Evolutionary conservation across 53 echinoderm and acorn worm genomes (phyloP).

Genomic region (Paracentrotus lividus): DNA sequence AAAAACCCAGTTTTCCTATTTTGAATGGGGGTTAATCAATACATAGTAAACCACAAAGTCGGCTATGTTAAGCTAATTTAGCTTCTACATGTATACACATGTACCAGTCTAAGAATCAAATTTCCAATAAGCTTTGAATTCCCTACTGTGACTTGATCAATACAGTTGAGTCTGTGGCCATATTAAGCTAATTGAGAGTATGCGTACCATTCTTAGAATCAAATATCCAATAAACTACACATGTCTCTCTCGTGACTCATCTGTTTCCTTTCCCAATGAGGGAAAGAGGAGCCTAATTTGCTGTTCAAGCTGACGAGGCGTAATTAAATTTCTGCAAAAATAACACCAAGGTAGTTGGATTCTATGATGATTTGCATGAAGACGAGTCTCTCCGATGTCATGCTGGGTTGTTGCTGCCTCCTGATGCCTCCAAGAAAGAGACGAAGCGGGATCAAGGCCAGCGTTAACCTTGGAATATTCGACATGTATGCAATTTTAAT

Average conservation of each 20-base stretch:
- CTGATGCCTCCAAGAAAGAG: neutral
- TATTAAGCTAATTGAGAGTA: neutral
- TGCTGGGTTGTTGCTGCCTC: neutral
- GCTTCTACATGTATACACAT: too few relatives aligned
- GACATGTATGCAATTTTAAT: neutral
- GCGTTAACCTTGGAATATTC: neutral
- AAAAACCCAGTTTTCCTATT: too few relatives aligned
- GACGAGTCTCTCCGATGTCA: neutral
- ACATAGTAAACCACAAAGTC: neutral
- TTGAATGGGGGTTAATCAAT: neutral
- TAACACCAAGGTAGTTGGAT: slow-evolving; percentile 31
- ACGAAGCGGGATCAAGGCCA: neutral
- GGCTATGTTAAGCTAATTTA: neutral
- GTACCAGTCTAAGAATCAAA: too few relatives aligned
- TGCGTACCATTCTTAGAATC: neutral
- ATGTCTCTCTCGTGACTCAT: slow-evolving; percentile 25
- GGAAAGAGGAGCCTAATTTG: slow-evolving; percentile 58
- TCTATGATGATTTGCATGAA: slow-evolving; percentile 22
- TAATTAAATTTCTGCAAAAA: slow-evolving; percentile 48
- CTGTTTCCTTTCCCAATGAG: neutral
- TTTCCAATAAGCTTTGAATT: too few relatives aligned
- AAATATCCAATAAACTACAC: slow-evolving; percentile 33
- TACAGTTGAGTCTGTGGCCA: neutral
- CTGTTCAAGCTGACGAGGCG: slow-evolving; percentile 7
- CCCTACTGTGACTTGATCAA: neutral